Conservation (phyloP, 2,888 invertebrate species). For the Unio delphinus region DNA sequence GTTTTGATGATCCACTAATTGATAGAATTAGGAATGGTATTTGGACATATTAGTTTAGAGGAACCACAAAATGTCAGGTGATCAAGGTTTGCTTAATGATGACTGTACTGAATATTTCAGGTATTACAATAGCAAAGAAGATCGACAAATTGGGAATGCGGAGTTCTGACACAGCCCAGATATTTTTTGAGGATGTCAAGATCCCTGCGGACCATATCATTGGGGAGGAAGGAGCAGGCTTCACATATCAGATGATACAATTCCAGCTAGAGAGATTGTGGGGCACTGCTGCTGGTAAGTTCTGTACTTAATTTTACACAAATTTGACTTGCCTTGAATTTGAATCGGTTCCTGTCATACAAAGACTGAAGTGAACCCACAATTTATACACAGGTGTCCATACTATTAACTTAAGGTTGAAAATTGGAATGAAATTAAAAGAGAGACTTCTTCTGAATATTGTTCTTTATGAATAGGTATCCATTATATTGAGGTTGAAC, state of each 20-base stretch:
- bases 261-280: slow-evolving; percentile 75
- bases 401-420: too few species aligned
- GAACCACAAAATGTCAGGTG: background rate
- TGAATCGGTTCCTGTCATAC: too few species aligned
- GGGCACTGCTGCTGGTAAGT: slow-evolving; percentile 64
- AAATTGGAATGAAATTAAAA: too few species aligned
- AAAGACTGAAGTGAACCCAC: too few species aligned
- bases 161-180: slow-evolving; percentile 74
- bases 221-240: slow-evolving; percentile 75
- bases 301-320: background rate
- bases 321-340: too few species aligned
- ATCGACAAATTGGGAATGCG: slow-evolving; percentile 75
- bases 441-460: too few species aligned
- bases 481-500: too few species aligned
- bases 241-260: slow-evolving; percentile 76
- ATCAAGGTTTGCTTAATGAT: background rate
- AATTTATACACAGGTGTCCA: too few species aligned
- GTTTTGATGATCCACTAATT: background rate
- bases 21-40: background rate
- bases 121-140: slow-evolving; percentile 68
- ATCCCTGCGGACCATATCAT: slow-evolving; percentile 74
- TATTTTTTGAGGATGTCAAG: slow-evolving; percentile 75
- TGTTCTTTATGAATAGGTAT: too few species aligned
- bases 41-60: background rate
- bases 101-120: slow-evolving; percentile 39